Evolutionary conservation across 2,888 invertebrate species (phyloP).

Genomic region (Brachypalpus laphriformis): DNA sequence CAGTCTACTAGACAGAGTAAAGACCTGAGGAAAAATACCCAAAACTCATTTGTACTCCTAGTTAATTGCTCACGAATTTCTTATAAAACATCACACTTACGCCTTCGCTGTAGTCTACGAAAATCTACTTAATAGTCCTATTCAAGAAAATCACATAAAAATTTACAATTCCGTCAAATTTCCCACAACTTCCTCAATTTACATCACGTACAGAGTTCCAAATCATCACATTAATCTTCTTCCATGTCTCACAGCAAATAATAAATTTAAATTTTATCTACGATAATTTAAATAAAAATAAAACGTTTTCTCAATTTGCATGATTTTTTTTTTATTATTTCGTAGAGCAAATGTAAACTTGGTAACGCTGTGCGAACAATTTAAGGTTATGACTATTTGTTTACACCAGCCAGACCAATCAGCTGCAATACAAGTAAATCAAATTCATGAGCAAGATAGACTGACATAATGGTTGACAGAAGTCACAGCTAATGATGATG

Average conservation of each 20-base stretch:
- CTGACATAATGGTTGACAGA: not conserved
- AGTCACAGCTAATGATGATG: not conserved
- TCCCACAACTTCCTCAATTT: slow-evolving; percentile 14
- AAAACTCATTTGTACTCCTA: not conserved
- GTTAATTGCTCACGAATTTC: not conserved
- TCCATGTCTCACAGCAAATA: not conserved
- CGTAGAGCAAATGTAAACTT: not conserved
- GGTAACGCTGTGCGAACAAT: not conserved
- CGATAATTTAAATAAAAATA: not conserved
- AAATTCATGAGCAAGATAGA: not conserved
- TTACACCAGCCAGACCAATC: not conserved
- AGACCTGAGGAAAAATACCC: no score
- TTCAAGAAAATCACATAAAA: not conserved
- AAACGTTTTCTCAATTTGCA: not conserved
- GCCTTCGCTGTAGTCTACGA: not conserved
- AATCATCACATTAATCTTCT: slow-evolving; percentile 6
- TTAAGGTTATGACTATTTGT: not conserved
- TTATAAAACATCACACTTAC: not conserved
- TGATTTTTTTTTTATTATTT: not conserved
- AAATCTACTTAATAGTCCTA: not conserved
- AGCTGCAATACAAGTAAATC: not conserved
- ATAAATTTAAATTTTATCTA: slow-evolving; percentile 8
- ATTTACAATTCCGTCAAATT: not conserved
- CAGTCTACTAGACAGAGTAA: no score
- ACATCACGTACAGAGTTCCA: slow-evolving; percentile 3